These are phyloP conservation scores for Rutpela maculata DNA, from an alignment of 2,888 invertebrate species.

Conservation along the genomic window DNA sequence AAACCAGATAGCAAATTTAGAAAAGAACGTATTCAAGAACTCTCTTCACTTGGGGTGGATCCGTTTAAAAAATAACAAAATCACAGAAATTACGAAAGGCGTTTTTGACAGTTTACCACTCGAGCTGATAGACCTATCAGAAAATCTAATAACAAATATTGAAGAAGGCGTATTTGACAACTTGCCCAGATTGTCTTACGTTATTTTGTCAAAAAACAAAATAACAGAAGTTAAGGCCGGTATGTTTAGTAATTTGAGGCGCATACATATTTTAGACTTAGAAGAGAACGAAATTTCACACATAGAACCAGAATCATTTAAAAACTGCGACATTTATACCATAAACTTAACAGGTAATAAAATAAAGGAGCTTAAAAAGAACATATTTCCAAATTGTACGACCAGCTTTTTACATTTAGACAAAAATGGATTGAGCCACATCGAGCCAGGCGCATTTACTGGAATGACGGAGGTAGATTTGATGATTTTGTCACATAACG, in stretches of 20 bases:
- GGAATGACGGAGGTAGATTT: background rate
- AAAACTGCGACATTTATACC: background rate
- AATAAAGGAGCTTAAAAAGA: background rate
- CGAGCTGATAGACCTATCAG: constrained; percentile 5
- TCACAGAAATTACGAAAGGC: background rate
- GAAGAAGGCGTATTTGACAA: constrained; percentile 13
- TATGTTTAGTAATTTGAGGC: constrained; percentile 7
- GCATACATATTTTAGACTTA: background rate
- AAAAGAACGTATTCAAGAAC: constrained; percentile 2
- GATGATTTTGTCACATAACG: background rate
- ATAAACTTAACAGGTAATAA: background rate
- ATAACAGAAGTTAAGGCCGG: constrained; percentile 5
- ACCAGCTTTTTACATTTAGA: background rate
- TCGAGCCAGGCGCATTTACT: background rate
- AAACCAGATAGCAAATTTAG: background rate
- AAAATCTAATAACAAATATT: constrained; percentile 13
- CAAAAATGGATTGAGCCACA: background rate
- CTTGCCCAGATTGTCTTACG: background rate
- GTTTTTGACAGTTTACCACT: constrained; percentile 7
- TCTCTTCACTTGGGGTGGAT: background rate
- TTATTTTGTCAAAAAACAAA: constrained; percentile 8
- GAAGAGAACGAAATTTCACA: background rate
- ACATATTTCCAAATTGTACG: background rate
- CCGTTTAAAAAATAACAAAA: background rate
- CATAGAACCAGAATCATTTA: constrained; percentile 3